Evolutionary conservation across 2,888 invertebrate genomes (phyloP), one percentile per base, ranked within the genome.

Genomic region (Agrenia bidenticulata): DNA sequence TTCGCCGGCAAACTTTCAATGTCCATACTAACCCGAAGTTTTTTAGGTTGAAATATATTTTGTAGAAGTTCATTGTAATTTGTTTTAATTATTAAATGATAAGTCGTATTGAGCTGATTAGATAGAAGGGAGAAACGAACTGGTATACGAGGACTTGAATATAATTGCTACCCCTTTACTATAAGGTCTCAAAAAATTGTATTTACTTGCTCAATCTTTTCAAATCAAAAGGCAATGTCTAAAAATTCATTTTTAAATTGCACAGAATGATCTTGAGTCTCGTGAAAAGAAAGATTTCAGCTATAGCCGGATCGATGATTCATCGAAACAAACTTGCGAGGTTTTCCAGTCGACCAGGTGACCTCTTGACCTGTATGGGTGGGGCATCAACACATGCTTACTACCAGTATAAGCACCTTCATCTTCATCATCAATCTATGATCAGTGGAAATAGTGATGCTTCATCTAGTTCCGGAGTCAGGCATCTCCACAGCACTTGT

Each of bases 371-470:
- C 23, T 19, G 45, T 9, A 49, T 23, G 2, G 58, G 58, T 13
- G 58, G 45, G 7, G 45, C 58, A 2, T 19, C 26, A 2, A 45
- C 45, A 4, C 27, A 21, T n/a, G 45, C 58, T 23, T 58, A 45
- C 45, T 58, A 45, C 58, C 23, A 58, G 17, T 45, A 2, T 26
- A 42, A 58, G 23, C 58, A 58, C 27, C 11, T 58, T 4, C 23
- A 45, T 15, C 17, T 45, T 23, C 49, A 45, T 26, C 58, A 42
- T 26, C 19, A 45, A n/a, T 2, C n/a, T 2, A 26, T 9, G 27
- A 17, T n/a, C n/a, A n/a, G n/a, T n/a, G n/a, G n/a, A n/a, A n/a
- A n/a, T n/a, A n/a, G 17, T 45, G 4, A 15, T 9, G 23, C 51
- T 21, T 51, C 51, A 7, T 23, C 51, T 51, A 21, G 13, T 51